Base-by-base conservation (phyloP, 2,888 invertebrate genomes). In the Stenotaenia linearis region DNA sequence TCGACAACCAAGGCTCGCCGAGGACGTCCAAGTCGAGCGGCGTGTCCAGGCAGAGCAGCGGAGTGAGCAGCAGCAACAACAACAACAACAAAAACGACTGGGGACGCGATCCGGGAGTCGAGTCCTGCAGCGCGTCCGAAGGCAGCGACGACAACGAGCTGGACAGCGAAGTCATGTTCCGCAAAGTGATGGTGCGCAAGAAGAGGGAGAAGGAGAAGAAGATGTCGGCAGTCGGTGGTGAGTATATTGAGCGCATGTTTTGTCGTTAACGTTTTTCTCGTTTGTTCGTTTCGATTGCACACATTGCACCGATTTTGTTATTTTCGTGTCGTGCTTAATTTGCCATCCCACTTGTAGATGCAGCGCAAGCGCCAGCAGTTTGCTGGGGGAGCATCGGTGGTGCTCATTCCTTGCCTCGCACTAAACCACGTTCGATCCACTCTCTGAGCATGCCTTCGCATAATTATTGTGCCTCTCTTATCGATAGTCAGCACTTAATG, bases 141-240 rank as follows among this genome's bases (percentile, higher is more conserved):
- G 25, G 56, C 18, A 80, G 78, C 25, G 81, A 80, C 45, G n/a
- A n/a, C n/a, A 77, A 75, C 6, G 81, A 81, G 21, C 18, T 30
- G 12, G 75, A 77, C 15, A 74, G 23, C 15, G 90, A 91, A 6
- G 89, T 90, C 1, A 90, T 91, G 10, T 91, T 91, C 83, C 88
- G 89, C 82, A 90, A 91, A 85, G 91, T 91, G 80, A 90, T 90
- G 80, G 90, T 91, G 37, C 87, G 90, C 82, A 82, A 83, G 28
- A 80, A 82, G 80, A 18, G 74, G 23, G 74, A 75, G 23, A 45
- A 50, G 56, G 56, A 56, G 3, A 56, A 56, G 56, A 56, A 56
- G 18, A 21, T 56, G 56, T 56, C 23, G 1, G 18, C 56, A n/a
- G 7, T 56, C 18, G 18, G 56, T 56, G 56, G 56, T 56, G n/a